These are phyloP conservation scores for Aricia agestis DNA, from an alignment of 1,140 invertebrate species.

Conservation along the genomic window DNA sequence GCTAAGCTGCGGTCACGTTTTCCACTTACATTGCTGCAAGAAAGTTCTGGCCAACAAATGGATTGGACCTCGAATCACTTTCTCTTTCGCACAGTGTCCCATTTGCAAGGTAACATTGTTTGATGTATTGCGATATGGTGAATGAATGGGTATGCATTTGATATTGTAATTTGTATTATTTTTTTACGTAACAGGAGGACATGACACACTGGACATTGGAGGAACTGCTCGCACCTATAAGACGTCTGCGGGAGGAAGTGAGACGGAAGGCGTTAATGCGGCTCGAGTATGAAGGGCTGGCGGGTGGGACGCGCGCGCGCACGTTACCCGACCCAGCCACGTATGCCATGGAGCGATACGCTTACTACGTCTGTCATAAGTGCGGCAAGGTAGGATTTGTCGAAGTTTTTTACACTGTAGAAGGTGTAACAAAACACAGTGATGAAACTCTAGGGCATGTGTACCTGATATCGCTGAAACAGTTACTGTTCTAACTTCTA, in stretches of 20 bases:
- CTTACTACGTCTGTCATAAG: conserved; percentile 98
- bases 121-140: not conserved
- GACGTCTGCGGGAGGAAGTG: conserved; percentile 92
- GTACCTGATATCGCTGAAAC: too few relatives aligned
- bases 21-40: conserved; percentile 94
- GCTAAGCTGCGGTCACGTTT: conserved; percentile 96
- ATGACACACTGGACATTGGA: conserved; percentile 89
- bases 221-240: conserved; percentile 88
- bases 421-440: too few relatives aligned
- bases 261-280: conserved; percentile 95
- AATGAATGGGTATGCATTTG: not conserved
- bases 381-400: conserved; percentile 87
- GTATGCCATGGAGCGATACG: conserved; percentile 97
- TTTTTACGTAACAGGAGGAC: conserved; percentile 75
- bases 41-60: conserved; percentile 92
- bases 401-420: too few relatives aligned
- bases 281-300: conserved; percentile 97
- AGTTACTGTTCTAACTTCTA: too few relatives aligned
- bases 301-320: conserved; percentile 72
- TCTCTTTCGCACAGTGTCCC: conserved; percentile 96
- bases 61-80: conserved; percentile 96
- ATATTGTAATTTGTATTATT: not conserved
- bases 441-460: too few relatives aligned
- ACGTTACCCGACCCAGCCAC: conserved; percentile 87
- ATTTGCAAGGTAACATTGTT: conserved; percentile 90